phyloP scores from a whole-genome alignment of 2,113 vertebrate genomes.

The Myrmecophaga tridactyla region DNA sequence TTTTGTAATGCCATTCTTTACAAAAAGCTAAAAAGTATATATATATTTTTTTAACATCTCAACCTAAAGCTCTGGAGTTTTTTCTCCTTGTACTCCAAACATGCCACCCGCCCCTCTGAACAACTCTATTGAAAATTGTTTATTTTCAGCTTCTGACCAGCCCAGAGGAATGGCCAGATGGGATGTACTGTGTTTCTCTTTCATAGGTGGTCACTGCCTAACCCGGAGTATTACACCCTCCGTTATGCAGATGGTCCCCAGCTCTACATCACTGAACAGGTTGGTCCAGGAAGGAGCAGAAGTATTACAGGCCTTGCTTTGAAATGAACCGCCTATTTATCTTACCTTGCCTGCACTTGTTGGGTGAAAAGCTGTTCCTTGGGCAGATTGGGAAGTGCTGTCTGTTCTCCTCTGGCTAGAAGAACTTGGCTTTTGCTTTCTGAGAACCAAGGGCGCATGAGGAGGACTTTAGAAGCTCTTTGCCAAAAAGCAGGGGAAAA shows the following conservation, averaged over 20 bases:
- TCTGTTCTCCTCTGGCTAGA: not conserved
- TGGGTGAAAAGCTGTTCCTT: not conserved
- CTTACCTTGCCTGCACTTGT: too few species aligned
- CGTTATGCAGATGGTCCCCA: conserved; percentile 97
- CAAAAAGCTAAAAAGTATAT: not conserved
- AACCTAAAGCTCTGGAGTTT: not conserved
- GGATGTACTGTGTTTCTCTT: not conserved
- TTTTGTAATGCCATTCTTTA: not conserved
- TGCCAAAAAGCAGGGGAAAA: not conserved
- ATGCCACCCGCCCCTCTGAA: not conserved
- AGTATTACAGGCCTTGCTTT: not conserved
- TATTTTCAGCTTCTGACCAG: not conserved
- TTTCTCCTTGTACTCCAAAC: not conserved
- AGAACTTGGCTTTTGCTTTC: not conserved
- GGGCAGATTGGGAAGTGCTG: fast-evolving
- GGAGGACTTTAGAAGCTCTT: not conserved
- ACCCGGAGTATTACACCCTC: conserved; percentile 95
- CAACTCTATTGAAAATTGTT: not conserved
- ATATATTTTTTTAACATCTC: not conserved
- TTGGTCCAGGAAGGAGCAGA: conserved; percentile 52
- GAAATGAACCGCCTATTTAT: fast-evolving
- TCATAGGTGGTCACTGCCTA: conserved; percentile 94
- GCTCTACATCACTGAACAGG: conserved; percentile 98
- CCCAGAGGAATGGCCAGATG: not conserved
- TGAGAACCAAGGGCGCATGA: not conserved